Percentiles rank a stretch among this genome's conserved stretches.
phyloP scores from a whole-genome alignment of 2,113 vertebrate genomes.

The Pachypanchax playfairii region DNA sequence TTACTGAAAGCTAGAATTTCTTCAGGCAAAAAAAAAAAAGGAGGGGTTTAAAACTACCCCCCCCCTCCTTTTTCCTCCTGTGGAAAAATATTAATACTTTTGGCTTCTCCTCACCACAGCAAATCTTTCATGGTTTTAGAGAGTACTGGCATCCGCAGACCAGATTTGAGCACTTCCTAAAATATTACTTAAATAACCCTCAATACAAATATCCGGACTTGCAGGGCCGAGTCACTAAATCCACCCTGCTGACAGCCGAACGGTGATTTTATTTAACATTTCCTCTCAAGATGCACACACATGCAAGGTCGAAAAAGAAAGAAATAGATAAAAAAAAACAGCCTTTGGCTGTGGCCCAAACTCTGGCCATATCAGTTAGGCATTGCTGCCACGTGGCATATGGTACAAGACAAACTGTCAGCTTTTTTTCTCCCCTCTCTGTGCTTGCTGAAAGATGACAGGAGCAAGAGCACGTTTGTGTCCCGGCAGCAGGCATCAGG shows the following conservation, averaged over 20 bases:
- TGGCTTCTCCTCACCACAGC: conserved; percentile 11
- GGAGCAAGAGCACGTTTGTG: conserved; percentile 70
- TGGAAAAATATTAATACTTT: conserved; percentile 11
- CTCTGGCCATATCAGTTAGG: conserved; percentile 76
- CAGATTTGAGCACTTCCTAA: conserved; percentile 46
- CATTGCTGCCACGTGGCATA: conserved; percentile 83
- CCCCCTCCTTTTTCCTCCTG: neutral
- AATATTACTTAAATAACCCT: conserved; percentile 65
- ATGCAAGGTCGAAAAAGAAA: conserved; percentile 63
- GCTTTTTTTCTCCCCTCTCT: conserved; percentile 66
- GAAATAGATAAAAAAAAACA: conserved; percentile 59
- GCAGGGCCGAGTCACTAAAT: conserved; percentile 49
- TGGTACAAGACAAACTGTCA: conserved; percentile 85
- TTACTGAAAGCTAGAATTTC: conserved; percentile 45
- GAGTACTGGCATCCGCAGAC: conserved; percentile 37
- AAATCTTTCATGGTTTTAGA: conserved; percentile 21
- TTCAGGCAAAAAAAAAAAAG: conserved; percentile 33
- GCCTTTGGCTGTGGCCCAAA: conserved; percentile 74
- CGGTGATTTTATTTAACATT: conserved; percentile 70
- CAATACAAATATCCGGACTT: conserved; percentile 44
- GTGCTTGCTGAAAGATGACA: conserved; percentile 71
- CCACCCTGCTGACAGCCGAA: conserved; percentile 52
- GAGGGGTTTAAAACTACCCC: conserved; percentile 21
- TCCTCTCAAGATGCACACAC: conserved; percentile 63
- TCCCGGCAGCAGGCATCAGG: conserved; percentile 78